Conservation (phyloP, 2,888 invertebrate species). For the Phrixothrix hirtus region DNA sequence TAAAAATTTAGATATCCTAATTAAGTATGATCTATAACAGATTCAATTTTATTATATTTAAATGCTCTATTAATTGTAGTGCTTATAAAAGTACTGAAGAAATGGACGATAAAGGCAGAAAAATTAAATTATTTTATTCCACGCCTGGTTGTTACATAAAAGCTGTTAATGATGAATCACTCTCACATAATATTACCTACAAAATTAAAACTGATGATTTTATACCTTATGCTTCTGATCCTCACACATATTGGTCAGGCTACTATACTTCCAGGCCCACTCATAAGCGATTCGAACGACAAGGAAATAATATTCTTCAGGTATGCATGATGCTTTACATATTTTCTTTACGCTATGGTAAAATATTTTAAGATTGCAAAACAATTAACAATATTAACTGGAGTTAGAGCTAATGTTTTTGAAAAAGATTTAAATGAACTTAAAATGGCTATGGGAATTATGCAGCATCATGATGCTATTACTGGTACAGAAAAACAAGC, state of each 20-base stretch:
- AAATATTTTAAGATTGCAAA: constrained; percentile 65
- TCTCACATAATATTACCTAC: constrained; percentile 44
- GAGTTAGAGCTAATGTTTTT: constrained; percentile 56
- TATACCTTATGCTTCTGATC: constrained; percentile 66
- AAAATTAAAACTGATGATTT: constrained; percentile 63
- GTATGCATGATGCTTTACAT: no score
- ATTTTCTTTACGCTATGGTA: no score
- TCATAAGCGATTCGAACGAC: constrained; percentile 31
- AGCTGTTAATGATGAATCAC: constrained; percentile 60
- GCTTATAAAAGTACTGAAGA: constrained; percentile 5
- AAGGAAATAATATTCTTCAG: constrained; percentile 34
- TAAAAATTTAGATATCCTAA: constrained; percentile 63
- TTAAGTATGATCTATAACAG: constrained; percentile 41
- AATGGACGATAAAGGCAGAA: constrained; percentile 43
- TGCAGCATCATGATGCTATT: constrained; percentile 91
- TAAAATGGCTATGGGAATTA: constrained; percentile 73
- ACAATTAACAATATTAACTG: constrained; percentile 65
- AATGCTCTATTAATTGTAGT: neutral
- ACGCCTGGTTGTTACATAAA: constrained; percentile 81
- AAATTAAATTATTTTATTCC: constrained; percentile 76
- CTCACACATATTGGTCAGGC: constrained; percentile 34
- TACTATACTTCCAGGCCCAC: constrained; percentile 35
- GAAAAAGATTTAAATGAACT: constrained; percentile 56
- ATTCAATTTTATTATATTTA: neutral
- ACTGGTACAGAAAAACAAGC: constrained; percentile 84